Conservation (phyloP, 2,113 vertebrate species). For the Misgurnus mizolepis region DNA sequence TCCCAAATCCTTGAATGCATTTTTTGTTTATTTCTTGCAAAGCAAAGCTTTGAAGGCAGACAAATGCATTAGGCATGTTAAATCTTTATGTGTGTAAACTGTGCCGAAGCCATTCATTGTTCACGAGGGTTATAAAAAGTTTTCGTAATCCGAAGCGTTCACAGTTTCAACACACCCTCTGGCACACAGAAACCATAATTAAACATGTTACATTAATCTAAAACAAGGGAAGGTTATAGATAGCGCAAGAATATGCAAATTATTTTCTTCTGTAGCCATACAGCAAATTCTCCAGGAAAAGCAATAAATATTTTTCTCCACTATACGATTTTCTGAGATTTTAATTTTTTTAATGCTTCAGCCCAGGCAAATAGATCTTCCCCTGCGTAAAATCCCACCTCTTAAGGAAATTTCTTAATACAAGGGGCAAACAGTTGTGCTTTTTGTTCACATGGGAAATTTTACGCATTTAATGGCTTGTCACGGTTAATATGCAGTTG, state of each 20-base stretch:
- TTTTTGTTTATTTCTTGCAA: conserved; percentile 14
- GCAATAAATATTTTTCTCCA: conserved; percentile 34
- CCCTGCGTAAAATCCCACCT: conserved; percentile 5
- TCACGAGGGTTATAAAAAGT: background rate
- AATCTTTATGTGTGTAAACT: conserved; percentile 14
- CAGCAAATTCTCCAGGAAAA: conserved; percentile 10
- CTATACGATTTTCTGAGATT: background rate
- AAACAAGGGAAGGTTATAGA: conserved; percentile 43
- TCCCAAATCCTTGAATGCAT: conserved; percentile 14
- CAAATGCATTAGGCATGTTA: conserved; percentile 19
- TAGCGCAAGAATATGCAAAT: conserved; percentile 31
- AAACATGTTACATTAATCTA: conserved; percentile 46
- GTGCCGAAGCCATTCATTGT: background rate
- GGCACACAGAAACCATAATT: conserved; percentile 29
- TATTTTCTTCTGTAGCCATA: conserved; percentile 29
- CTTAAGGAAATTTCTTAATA: background rate
- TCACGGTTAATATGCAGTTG: conserved; percentile 34
- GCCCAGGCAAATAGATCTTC: conserved; percentile 14
- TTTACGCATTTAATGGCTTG: conserved; percentile 42
- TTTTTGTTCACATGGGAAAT: conserved; percentile 38
- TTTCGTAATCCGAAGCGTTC: conserved; percentile 18
- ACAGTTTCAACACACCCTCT: conserved; percentile 24
- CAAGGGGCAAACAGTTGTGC: background rate
- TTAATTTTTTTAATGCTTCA: conserved; percentile 13
- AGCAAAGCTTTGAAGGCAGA: background rate